Evolutionary conservation across 2,113 vertebrate species (phyloP).

Genomic region (Corapipo altera): DNA sequence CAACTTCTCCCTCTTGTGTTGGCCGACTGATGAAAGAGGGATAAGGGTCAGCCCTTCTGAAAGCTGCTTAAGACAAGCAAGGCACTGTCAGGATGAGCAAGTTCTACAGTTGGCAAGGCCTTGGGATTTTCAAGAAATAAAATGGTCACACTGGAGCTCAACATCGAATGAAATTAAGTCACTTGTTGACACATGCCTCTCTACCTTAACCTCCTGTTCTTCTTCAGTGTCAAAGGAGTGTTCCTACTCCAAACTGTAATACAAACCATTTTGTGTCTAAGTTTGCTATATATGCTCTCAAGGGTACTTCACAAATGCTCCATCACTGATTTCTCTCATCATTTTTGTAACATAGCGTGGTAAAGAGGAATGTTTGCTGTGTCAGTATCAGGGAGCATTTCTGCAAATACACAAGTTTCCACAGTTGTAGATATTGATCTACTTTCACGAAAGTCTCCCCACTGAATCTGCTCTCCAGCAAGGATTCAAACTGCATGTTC

Average conservation of each 20-base stretch:
- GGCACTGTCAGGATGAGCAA: neutral
- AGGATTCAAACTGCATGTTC: neutral
- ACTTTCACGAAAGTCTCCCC: neutral
- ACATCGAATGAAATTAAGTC: neutral
- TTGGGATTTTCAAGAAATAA: neutral
- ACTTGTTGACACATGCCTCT: neutral
- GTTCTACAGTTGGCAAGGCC: neutral
- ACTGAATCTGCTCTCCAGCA: neutral
- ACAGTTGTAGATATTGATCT: neutral
- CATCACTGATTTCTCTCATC: neutral
- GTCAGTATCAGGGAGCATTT: neutral
- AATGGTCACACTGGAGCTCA: neutral
- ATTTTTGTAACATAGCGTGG: neutral
- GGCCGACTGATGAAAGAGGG: rapidly evolving
- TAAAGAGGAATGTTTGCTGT: neutral
- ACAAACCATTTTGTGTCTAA: neutral
- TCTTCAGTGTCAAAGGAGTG: neutral
- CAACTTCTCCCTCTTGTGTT: neutral
- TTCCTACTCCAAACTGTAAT: neutral
- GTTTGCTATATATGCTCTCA: neutral
- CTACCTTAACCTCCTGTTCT: neutral
- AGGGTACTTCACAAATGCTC: neutral
- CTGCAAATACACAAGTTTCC: neutral
- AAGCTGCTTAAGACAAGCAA: neutral
- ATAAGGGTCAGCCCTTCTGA: neutral